These are phyloP conservation scores for Bombus huntii DNA, from an alignment of 1,140 invertebrate species.

Conservation along the genomic window DNA sequence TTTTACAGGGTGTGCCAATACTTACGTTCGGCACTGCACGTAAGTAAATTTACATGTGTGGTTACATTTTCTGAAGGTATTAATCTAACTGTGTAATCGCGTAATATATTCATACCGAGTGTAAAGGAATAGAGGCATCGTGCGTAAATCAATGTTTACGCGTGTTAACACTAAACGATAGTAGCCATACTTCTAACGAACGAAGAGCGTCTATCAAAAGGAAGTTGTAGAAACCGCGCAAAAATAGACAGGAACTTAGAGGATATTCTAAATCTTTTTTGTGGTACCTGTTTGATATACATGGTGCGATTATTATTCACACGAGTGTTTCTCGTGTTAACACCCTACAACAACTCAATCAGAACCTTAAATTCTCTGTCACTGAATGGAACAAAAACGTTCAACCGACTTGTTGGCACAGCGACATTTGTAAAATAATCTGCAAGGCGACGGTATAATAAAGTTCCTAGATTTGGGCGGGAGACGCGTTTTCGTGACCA, in stretches of 20 bases:
- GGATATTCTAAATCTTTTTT: background rate
- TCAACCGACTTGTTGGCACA: constrained; percentile 50
- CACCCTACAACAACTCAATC: constrained; percentile 21
- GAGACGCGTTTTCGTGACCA: constrained; percentile 48
- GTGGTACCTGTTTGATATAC: constrained; percentile 75
- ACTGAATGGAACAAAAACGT: constrained; percentile 51
- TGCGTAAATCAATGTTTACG: background rate
- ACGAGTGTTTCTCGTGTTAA: constrained; percentile 40
- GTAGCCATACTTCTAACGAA: background rate
- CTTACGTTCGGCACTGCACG: no score
- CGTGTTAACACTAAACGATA: background rate
- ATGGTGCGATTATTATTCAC: constrained; percentile 58
- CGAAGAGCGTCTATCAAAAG: constrained; percentile 25
- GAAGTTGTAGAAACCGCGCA: constrained; percentile 1
- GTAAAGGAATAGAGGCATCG: background rate
- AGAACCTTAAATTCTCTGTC: constrained; percentile 19
- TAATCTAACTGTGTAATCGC: background rate
- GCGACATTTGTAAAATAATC: constrained; percentile 55
- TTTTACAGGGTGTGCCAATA: no score
- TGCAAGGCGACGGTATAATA: constrained; percentile 29
- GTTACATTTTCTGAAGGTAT: background rate
- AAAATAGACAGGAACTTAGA: background rate
- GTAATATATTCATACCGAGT: background rate
- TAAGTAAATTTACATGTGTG: background rate
- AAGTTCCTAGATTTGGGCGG: constrained; percentile 69